Base-by-base conservation (phyloP, 2,113 vertebrate genomes). In the Microcebus tavaratra region DNA sequence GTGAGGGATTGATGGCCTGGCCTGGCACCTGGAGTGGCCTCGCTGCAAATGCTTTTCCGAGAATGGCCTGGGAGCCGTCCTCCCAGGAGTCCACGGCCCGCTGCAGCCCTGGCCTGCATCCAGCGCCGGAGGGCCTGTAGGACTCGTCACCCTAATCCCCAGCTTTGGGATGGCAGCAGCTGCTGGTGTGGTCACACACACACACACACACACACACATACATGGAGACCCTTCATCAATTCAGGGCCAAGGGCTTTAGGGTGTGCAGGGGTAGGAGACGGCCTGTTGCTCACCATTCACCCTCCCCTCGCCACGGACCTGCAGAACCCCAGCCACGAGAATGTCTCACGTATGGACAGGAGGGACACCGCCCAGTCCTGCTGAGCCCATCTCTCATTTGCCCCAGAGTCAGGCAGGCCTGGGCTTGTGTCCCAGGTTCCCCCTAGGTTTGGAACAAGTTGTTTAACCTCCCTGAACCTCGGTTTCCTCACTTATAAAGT, bases 1-100 rank as follows among this genome's bases (percentile, higher is more conserved):
- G 95, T 95, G 98, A 98, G 97, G 96, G 97, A 98, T 97, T 98
- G 98, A 97, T 97, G 97, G 98, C 90, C 96, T 42, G 3, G 95
- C 93, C 97, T 96, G 95, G 96, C 98, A 98, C 96, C 96, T 98
- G 98, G 95, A 98, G 93, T 61, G 50, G 97, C 91, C 96, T 94
- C 18, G 17, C 89, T 87, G 91, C 95, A 88, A 94, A 97, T 45
- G 80, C 93, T 93, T 98, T 98, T 98, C 98, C 93, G 83, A 97
- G 98, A 98, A 97, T 13, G 48, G 93, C 93, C 88, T 78, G 80
- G 96, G 96, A 97, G 93, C 82, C 3, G 8, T 39, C 29, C 75
- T 97, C 95, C 89, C 79, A 55, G 93, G 86, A 96, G 93, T 65
- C 91, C 45, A 27, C 23, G 57, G 87, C 91, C 91, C 83, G 13